Evolutionary conservation across 2,888 invertebrate species (phyloP), one percentile per base, ranked within the genome.

Genomic region (Pyrocoelia pectoralis): DNA sequence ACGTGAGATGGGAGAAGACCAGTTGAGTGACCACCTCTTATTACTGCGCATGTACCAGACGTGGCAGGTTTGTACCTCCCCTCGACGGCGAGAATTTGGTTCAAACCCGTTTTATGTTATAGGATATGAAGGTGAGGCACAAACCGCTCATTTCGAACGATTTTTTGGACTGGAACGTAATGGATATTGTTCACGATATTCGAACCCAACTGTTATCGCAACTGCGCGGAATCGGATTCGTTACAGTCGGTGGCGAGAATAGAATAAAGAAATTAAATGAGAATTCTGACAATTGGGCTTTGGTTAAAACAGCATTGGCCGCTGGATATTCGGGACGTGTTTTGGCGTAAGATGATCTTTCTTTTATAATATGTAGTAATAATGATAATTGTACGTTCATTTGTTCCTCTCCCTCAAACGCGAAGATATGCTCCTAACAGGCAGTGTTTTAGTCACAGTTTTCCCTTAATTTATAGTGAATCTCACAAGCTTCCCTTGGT

Each of bases 1-100:
- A 24, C 24, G 3, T 24, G 86, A 88, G 56, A 88, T 96, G 68
- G 87, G 93, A 0, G 87, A 88, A 0, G 89, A 89, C 17, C 88
- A 92, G 5, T 89, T 86, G 73, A 97, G 97, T 69, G 98, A 99
- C 79, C 97, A 98, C 76, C 89, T 97, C 87, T 88, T 91, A 5
- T 83, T 96, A 53, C 80, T 98, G 2, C 82, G 92, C 61, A 90
- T 93, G 0, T 95, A 95, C 80, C 92, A 90, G 73, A 84, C 80
- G 52, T 81, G 80, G 80, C 79, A 87, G 80, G 85, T 85, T 72
- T 12, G 12, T 8, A 43, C 8, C 3, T 33, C 8, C 8, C 24
- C 24, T 24, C 24, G 8, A 5, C 8, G 24, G 24, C 3, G 24
- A 24, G 24, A 24, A n/a, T 24, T 24, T n/a, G 33, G 8, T n/a